Evolutionary conservation across 2,888 invertebrate genomes (phyloP).

Genomic region (Sesia bembeciformis): DNA sequence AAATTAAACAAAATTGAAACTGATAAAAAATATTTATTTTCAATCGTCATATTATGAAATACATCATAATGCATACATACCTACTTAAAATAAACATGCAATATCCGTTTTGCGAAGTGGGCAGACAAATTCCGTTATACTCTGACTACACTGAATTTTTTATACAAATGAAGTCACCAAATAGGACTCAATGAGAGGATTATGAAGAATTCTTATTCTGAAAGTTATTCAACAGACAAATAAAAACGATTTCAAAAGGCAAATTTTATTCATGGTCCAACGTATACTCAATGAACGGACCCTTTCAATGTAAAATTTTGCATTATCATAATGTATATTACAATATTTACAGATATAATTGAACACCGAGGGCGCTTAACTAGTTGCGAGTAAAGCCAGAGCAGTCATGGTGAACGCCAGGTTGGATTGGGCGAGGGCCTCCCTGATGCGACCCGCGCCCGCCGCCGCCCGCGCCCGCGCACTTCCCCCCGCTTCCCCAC

Average conservation of each 20-base stretch:
- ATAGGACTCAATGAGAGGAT: background rate
- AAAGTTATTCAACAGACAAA: slow-evolving; percentile 8
- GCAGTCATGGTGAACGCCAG: slow-evolving; percentile 37
- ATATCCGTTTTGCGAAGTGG: background rate
- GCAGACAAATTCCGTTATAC: background rate
- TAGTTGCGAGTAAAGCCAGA: slow-evolving; percentile 49
- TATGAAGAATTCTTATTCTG: background rate
- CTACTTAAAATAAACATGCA: background rate
- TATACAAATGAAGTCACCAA: background rate
- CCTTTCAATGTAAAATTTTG: slow-evolving; percentile 70
- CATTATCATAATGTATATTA: slow-evolving; percentile 43
- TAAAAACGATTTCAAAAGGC: slow-evolving; percentile 51
- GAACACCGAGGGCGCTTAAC: slow-evolving; percentile 61
- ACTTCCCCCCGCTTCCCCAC: slow-evolving; percentile 54
- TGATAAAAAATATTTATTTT: background rate
- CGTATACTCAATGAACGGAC: slow-evolving; percentile 72
- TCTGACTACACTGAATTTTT: background rate
- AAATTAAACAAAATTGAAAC: background rate
- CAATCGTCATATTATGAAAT: background rate
- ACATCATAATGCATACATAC: background rate
- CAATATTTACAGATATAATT: slow-evolving; percentile 65
- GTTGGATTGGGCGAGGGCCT: slow-evolving; percentile 26
- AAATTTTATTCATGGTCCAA: slow-evolving; percentile 72
- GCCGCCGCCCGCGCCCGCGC: slow-evolving; percentile 42
- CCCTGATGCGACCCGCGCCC: slow-evolving; percentile 26